Base-by-base conservation (phyloP, 1,140 invertebrate genomes). In the Bradysia coprophila region DNA sequence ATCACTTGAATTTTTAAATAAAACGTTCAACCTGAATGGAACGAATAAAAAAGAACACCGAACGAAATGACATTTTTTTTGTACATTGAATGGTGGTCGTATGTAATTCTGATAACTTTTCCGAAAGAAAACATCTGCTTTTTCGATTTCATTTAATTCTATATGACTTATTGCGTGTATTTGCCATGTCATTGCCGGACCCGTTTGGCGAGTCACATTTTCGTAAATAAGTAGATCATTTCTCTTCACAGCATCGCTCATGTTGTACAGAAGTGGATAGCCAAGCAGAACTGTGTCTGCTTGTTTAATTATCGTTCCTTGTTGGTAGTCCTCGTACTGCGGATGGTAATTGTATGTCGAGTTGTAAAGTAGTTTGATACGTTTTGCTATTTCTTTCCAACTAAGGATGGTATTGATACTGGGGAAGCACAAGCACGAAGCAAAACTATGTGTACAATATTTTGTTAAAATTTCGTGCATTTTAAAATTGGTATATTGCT, bases 111-210 rank as follows among this genome's bases (percentile, higher is more conserved):
- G 55, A 41, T 69, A 71, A 46, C 66, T 68, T 31, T 55, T 63
- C 33, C 62, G 59, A 45, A 72, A 70, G 42, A 66, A 54, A 4
- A 50, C 42, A 0, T 56, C 51, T 2, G 68, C 69, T 18, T 56
- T 49, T 0, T 45, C 38, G 1, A 51, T 40, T 39, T 69, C 57
- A 2, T 46, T 50, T 4, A 65, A 37, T 3, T 53, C 49, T 5
- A 72, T 41, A 45, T 66, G 64, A 10, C 66, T 68, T 0, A 68
- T 59, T 0, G 67, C 52, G 46, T 71, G 67, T 68, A 70, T 71
- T 34, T 67, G 64, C 68, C 67, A 72, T 0, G 68, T 70, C 69
- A 72, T 71, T 0, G 70, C 68, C 4, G 69, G 69, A 0, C 69
- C 70, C 3, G 46, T 61, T 31, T 49, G 47, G 0, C 70, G 56